Evolutionary conservation across 2,888 invertebrate species (phyloP), one percentile per base, ranked within the genome.

Genomic region (Tholera decimalis): DNA sequence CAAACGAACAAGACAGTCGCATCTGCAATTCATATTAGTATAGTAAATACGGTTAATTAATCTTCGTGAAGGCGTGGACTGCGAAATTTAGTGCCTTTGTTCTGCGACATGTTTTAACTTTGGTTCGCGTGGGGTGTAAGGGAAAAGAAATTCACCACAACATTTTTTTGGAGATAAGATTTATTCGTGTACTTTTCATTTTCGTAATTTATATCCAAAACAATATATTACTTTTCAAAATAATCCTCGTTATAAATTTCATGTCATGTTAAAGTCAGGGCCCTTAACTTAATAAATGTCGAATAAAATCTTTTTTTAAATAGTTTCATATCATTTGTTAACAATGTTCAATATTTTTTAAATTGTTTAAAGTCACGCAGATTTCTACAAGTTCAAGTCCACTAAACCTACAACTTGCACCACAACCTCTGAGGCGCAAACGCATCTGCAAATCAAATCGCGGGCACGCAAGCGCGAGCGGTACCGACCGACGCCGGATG

Each of bases 361-460:
- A n/a, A n/a, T n/a, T n/a, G n/a, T n/a, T n/a, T 15, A 4, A 1
- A 35, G 13, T 3, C 9, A n/a, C 11, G n/a, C n/a, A n/a, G n/a
- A n/a, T n/a, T n/a, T n/a, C n/a, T n/a, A 26, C 9, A 44, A 62
- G 24, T 26, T 26, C 2, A 49, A 61, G 2, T 11, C 1, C 3
- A 39, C 7, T 26, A 28, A 41, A 26, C 51, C n/a, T 39, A 11
- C 2, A 47, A 64, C 83, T 88, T 89, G 64, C 5, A 80, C 87
- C 88, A 86, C 54, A 75, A 13, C 8, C 54, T 60, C 41, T 28
- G 80, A 67, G 61, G 77, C 75, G 79, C 83, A 79, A 80, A 84
- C 87, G 86, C 88, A 94, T 95, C 94, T 94, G 93, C 93, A 94
- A 94, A 94, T 92, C 94, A 93, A 94, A 94, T 93, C 81, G 70